Base-by-base conservation (phyloP, 2,113 vertebrate genomes). In the Microcebus murinus region DNA sequence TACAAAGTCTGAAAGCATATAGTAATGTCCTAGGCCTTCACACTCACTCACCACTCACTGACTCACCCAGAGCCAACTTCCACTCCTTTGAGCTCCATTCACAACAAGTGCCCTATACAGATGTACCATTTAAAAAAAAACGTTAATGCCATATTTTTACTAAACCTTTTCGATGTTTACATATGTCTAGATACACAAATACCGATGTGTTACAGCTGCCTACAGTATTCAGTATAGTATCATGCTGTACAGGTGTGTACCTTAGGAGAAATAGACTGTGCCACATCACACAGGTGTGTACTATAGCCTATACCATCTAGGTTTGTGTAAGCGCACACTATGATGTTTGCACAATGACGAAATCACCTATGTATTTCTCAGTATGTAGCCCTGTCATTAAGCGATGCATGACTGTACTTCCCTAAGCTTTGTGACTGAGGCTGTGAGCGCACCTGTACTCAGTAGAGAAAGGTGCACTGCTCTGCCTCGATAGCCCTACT, bases 381-480 rank as follows among this genome's bases (percentile, higher is more conserved):
- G 73, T 18, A 31, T 4, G 42, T 0, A 48, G 29, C 73, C 73
- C 29, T 42, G 45, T 18, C 42, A 48, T 31, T 31, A 76, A 76
- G 27, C 15, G 42, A 48, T 3, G 14, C 14, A 48, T 76, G 27
- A 76, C 42, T 76, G 73, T 48, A 76, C 39, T 84, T 68, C 31
- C 29, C 9, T 6, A 21, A 45, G 67, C 65, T 17, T 20, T 15
- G 1, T 2, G n/a, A n/a, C 2, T 3, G 52, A n/a, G 36, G 73
- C 20, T 11, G 27, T 10, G 68, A 87, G 6, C 36, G 36, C 20
- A 9, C 20, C 29, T 23, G 84, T 31, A 59, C 65, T 34, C 8
- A 4, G 50, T 1, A 48, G 11, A 20, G 29, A 3, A 5, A 0
- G 3, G 45, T 13, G 1, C 27, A 21, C 1, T n/a, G 52, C 52